These are phyloP conservation scores for Malacosoma neustria DNA, from an alignment of 2,888 invertebrate species.

Conservation along the genomic window DNA sequence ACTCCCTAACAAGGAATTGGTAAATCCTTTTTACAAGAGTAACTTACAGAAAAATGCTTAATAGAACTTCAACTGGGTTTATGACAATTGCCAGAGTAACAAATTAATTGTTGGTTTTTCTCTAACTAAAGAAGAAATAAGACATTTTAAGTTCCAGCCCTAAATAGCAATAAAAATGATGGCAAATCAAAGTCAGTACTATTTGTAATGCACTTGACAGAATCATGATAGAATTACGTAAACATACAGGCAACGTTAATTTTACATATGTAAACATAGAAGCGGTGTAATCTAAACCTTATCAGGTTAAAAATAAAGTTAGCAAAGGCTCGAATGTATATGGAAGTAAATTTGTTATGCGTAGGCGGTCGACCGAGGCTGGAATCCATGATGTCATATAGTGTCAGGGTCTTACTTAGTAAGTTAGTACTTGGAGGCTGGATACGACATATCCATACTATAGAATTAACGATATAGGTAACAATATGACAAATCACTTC, in stretches of 20 bases:
- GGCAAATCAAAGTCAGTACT: not conserved
- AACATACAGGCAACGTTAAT: not conserved
- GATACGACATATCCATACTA: not conserved
- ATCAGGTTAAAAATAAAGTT: not conserved
- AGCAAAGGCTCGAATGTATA: not conserved
- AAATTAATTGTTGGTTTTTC: no score
- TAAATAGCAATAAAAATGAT: no score
- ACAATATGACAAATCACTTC: no score
- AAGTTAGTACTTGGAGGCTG: conserved; percentile 2
- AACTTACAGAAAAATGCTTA: no score
- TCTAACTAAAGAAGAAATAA: no score
- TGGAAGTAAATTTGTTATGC: conserved; percentile 1
- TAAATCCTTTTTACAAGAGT: no score
- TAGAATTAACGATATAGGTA: no score
- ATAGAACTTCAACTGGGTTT: no score
- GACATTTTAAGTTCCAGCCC: no score
- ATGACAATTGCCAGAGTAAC: no score
- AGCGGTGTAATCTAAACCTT: not conserved
- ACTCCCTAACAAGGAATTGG: no score
- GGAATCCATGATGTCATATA: conserved; percentile 7
- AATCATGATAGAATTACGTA: not conserved
- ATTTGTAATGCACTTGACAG: not conserved
- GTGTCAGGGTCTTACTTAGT: conserved; percentile 6
- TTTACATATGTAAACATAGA: not conserved
- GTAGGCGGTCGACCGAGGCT: conserved; percentile 4